Base-by-base conservation (phyloP, 2,888 invertebrate genomes). In the Polia nebulosa region DNA sequence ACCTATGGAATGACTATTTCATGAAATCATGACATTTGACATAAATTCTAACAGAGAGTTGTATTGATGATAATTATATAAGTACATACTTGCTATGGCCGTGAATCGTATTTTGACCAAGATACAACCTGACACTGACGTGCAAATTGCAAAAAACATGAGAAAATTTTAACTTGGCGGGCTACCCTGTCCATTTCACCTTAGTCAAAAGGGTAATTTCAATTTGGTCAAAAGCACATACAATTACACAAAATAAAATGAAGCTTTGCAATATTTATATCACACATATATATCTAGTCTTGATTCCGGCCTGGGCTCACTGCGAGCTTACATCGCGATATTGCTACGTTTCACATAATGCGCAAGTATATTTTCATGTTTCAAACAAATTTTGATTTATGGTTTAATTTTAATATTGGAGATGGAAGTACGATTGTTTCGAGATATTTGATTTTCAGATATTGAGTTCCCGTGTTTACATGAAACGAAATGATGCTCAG, bases 171-270 rank as follows among this genome's bases (percentile, higher is more conserved):
- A n/a, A n/a, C n/a, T n/a, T n/a, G n/a, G n/a, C n/a, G n/a, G n/a
- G n/a, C n/a, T n/a, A n/a, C n/a, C n/a, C n/a, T n/a, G n/a, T n/a
- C n/a, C n/a, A n/a, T n/a, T n/a, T n/a, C n/a, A n/a, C n/a, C n/a
- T n/a, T n/a, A n/a, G n/a, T 53, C 29, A 11, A 34, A 49, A 39
- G 15, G 22, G 60, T 25, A 5, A 53, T 52, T 58, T 49, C 4
- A 59, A 64, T 78, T 78, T 80, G 69, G 78, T 78, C 71, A 60
- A 51, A 80, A 66, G 58, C 53, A 59, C 44, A 22, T 56, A 34
- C 29, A 25, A 27, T 55, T 62, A 52, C 32, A 67, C 45, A 57
- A 58, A 69, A 56, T 69, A 51, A 76, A 61, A 13, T 55, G 49
- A 69, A 59, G 53, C 61, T 64, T 67, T 45, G 39, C 25, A 36